These are phyloP conservation scores for Sympetrum striolatum DNA, from an alignment of 2,888 invertebrate genomes.

Conservation along the genomic window DNA sequence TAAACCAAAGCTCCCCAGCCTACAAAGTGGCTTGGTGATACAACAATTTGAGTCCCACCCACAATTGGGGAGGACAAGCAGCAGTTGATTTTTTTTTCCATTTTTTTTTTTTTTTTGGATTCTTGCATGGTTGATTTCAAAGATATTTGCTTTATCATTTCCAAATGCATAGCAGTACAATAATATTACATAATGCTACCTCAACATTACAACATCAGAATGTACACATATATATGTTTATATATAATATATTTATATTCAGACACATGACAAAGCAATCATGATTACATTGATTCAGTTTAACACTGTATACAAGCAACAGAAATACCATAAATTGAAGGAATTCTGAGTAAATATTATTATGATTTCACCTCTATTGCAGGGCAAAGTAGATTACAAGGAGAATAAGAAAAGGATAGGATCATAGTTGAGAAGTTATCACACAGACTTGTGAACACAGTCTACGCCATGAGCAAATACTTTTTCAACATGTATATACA, in stretches of 20 bases:
- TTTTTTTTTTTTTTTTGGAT: conserved; percentile 40
- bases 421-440: conserved; percentile 45
- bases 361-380: conserved; percentile 44
- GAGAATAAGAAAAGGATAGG: conserved; percentile 43
- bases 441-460: conserved; percentile 48
- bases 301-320: conserved; percentile 45
- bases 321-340: conserved; percentile 44
- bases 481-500: conserved; percentile 46
- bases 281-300: conserved; percentile 44
- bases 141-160: conserved; percentile 41
- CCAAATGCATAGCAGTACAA: conserved; percentile 42
- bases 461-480: conserved; percentile 49
- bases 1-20: conserved; percentile 40
- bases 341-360: conserved; percentile 45
- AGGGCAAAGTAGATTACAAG: conserved; percentile 42
- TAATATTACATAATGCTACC: conserved; percentile 44
- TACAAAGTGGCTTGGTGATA: conserved; percentile 39
- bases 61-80: conserved; percentile 32
- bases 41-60: conserved; percentile 34
- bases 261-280: conserved; percentile 44
- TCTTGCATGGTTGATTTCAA: conserved; percentile 45
- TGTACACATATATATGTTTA: conserved; percentile 39
- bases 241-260: conserved; percentile 44
- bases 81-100: conserved; percentile 29
- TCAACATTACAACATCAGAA: conserved; percentile 45